These are phyloP conservation scores for Hermodice carunculata DNA, from an alignment of 2,888 invertebrate genomes.

Conservation along the genomic window DNA sequence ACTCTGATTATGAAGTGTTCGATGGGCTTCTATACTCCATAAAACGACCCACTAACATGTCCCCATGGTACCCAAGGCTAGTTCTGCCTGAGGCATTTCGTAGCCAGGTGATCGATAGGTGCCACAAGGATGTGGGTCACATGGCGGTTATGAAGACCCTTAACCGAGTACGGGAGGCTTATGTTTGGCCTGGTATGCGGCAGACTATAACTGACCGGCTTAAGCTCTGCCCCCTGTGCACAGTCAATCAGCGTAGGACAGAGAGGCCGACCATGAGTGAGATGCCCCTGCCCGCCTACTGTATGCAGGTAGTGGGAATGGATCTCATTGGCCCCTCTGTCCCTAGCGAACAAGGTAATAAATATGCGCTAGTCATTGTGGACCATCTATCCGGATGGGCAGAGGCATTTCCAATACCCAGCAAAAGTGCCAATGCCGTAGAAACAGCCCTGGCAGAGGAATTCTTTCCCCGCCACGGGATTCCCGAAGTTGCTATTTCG, in stretches of 20 bases:
- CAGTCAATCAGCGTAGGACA: background rate
- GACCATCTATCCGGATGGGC: slow-evolving; percentile 20
- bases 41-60: too few species aligned
- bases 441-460: slow-evolving; percentile 1
- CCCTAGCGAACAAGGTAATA: background rate
- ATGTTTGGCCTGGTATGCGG: slow-evolving; percentile 26
- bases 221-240: slow-evolving; percentile 9
- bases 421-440: slow-evolving; percentile 8
- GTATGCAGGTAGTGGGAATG: slow-evolving; percentile 4
- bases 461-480: slow-evolving; percentile 1
- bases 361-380: slow-evolving; percentile 10
- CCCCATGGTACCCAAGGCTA: slow-evolving; percentile 7
- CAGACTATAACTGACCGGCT: background rate
- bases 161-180: background rate
- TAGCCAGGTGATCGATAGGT: slow-evolving; percentile 1
- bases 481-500: slow-evolving; percentile 12
- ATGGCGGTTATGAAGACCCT: slow-evolving; percentile 4
- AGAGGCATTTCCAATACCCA: slow-evolving; percentile 14
- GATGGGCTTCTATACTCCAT: too few species aligned
- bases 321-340: slow-evolving; percentile 25
- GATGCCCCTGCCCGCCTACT: slow-evolving; percentile 6
- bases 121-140: slow-evolving; percentile 23
- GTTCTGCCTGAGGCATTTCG: slow-evolving; percentile 5
- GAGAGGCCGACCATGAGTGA: background rate
- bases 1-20: too few species aligned